Conservation (phyloP, 2,888 invertebrate species). For the Megalurothrips usitatus region DNA sequence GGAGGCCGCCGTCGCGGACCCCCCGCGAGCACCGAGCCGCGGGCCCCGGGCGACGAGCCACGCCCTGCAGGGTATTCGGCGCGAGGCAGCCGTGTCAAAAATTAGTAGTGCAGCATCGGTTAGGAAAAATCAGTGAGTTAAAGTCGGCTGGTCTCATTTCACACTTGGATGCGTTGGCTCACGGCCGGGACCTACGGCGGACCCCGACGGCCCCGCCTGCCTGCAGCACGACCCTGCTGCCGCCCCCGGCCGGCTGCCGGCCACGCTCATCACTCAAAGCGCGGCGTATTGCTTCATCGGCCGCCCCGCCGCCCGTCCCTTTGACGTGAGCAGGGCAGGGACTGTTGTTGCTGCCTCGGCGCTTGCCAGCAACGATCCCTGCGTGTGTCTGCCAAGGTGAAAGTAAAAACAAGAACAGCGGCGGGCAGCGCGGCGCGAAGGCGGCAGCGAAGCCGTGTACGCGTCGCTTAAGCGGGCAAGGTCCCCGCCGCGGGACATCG, state of each 20-base stretch:
- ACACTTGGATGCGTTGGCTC: too few relatives aligned
- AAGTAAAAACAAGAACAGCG: too few relatives aligned
- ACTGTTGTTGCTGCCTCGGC: background rate
- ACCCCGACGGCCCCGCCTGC: background rate
- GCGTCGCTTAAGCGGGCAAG: too few relatives aligned
- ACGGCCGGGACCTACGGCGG: background rate
- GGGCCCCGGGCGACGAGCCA: background rate
- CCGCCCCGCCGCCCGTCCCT: background rate
- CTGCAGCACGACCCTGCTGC: background rate
- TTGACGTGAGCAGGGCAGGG: background rate
- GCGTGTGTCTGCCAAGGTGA: background rate
- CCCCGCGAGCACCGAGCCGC: background rate
- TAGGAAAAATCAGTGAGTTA: too few relatives aligned
- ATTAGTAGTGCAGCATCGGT: too few relatives aligned
- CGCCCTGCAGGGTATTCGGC: too few relatives aligned
- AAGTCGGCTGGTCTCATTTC: too few relatives aligned
- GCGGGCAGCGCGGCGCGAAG: background rate
- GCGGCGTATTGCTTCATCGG: background rate
- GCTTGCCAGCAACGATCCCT: background rate
- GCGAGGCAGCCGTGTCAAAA: too few relatives aligned
- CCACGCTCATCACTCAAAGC: conserved; percentile 13
- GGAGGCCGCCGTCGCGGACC: background rate
- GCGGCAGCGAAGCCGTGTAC: too few relatives aligned
- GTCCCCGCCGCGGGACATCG: too few relatives aligned
- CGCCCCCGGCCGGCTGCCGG: background rate